Percentiles rank a stretch among this genome's conserved stretches.
Conservation (phyloP, 2,113 vertebrate genomes). For the Seriola rivoliana region DNA sequence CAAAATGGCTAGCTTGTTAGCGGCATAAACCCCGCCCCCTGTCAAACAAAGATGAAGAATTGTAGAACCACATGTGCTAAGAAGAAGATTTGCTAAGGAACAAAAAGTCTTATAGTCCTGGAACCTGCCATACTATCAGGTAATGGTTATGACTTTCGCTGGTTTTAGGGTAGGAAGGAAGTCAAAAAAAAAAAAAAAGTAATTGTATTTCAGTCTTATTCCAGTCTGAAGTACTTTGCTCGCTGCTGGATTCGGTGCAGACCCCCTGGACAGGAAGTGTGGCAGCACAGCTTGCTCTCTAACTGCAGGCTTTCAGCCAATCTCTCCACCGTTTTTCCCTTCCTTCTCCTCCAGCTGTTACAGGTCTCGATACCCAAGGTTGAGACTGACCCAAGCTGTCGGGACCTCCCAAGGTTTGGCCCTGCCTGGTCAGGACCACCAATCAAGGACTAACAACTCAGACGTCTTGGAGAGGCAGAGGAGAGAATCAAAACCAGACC, state of each 20-base stretch:
- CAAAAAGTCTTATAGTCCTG: no score
- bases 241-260: neutral
- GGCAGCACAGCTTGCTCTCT: neutral
- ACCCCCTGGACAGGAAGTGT: conserved; percentile 11
- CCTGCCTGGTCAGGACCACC: conserved; percentile 42
- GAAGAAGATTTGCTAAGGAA: no score
- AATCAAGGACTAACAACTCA: conserved; percentile 38
- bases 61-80: no score
- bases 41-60: no score
- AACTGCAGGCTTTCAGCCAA: conserved; percentile 20
- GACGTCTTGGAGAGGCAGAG: conserved; percentile 23
- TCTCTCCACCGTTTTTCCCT: neutral
- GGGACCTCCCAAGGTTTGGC: conserved; percentile 22
- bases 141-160: no score
- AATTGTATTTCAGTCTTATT: neutral
- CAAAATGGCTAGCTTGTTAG: no score
- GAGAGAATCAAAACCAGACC: conserved; percentile 29
- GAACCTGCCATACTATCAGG: no score
- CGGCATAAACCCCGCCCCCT: no score
- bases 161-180: no score
- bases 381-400: conserved; percentile 28
- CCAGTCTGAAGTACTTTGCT: neutral
- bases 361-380: conserved; percentile 2
- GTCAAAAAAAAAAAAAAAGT: no score
- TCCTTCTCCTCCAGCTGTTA: conserved; percentile 3